Conservation (phyloP, 2,797 vertebrate genomes). For the Melanotaenia boesemani region DNA sequence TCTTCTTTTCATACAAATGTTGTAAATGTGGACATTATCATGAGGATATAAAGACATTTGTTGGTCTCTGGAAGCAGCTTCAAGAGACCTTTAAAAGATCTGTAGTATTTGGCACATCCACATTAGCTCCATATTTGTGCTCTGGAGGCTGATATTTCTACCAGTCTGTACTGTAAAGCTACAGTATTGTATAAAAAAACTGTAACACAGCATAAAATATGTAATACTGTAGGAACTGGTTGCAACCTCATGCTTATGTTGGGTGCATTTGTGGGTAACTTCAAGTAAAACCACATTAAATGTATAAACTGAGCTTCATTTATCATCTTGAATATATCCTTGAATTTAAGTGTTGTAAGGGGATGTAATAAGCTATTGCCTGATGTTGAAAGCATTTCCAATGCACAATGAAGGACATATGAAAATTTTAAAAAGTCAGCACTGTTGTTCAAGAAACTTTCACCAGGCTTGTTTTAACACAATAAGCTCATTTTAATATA, state of each 20-base stretch:
- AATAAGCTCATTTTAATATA: not conserved
- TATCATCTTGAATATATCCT: slow-evolving; percentile 29
- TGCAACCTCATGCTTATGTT: not conserved
- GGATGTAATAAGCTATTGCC: slow-evolving; percentile 8
- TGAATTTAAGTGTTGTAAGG: slow-evolving; percentile 14
- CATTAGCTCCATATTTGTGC: too few relatives aligned
- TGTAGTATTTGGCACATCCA: too few relatives aligned
- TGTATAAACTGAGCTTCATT: slow-evolving; percentile 8
- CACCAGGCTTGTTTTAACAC: not conserved
- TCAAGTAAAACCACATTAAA: not conserved
- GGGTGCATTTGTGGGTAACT: not conserved
- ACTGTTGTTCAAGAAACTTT: not conserved
- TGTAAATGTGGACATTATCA: too few relatives aligned
- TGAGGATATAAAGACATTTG: too few relatives aligned
- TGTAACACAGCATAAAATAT: not conserved
- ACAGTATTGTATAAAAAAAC: not conserved
- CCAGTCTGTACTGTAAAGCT: too few relatives aligned
- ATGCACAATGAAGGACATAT: slow-evolving; percentile 17
- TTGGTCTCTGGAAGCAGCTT: too few relatives aligned
- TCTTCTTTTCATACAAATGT: too few relatives aligned
- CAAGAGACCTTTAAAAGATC: too few relatives aligned
- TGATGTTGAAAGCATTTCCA: slow-evolving; percentile 2
- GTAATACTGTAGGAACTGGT: not conserved
- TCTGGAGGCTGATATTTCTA: too few relatives aligned
- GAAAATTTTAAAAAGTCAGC: slow-evolving; percentile 10